These are phyloP conservation scores for Caenorhabditis sp. DNA, from an alignment of 2,888 invertebrate species.

Conservation along the genomic window DNA sequence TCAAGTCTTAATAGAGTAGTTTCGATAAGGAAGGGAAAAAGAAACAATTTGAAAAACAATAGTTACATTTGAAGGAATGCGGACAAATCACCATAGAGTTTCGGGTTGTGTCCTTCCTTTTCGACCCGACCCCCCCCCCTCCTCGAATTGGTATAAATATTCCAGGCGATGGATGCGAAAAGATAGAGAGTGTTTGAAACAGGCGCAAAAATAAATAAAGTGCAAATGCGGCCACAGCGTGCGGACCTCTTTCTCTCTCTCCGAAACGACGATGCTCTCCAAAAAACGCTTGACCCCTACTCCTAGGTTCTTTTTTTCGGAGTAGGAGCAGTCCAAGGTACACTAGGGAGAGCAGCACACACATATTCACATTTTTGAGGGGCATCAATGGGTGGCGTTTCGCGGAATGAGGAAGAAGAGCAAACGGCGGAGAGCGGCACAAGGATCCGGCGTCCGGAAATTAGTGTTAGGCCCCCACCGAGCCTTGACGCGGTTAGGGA, in stretches of 20 bases:
- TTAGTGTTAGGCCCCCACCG: constrained; percentile 28
- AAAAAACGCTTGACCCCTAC: constrained; percentile 44
- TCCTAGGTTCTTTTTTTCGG: constrained; percentile 31
- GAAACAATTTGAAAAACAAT: not conserved
- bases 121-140: not conserved
- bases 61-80: no score
- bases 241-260: constrained; percentile 32
- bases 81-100: no score
- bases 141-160: constrained; percentile 40
- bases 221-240: constrained; percentile 51
- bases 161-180: constrained; percentile 41
- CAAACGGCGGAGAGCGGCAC: constrained; percentile 16
- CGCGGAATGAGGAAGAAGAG: constrained; percentile 29
- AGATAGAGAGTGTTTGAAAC: constrained; percentile 56
- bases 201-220: constrained; percentile 58
- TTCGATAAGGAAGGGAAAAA: constrained; percentile 2
- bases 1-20: constrained; percentile 1
- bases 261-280: constrained; percentile 17
- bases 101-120: no score
- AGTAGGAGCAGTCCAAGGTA: constrained; percentile 40
- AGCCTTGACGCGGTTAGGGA: not conserved
- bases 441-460: constrained; percentile 48
- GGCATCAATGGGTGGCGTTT: constrained; percentile 13
- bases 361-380: constrained; percentile 15
- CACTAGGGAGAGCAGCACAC: constrained; percentile 9